Conservation (phyloP, 2,888 invertebrate species). For the Operophtera brumata region DNA sequence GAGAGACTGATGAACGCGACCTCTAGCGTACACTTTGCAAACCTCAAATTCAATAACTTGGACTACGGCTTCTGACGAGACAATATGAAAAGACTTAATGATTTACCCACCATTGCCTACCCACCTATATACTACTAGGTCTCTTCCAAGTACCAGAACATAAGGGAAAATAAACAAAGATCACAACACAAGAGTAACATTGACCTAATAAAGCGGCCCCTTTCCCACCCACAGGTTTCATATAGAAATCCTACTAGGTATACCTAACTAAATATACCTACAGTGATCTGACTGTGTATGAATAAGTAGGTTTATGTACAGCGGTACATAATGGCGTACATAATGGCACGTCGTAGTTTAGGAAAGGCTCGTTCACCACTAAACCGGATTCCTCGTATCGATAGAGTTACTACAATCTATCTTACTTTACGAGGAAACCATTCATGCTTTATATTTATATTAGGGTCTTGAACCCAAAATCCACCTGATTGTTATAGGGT, state of each 20-base stretch:
- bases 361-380: slow-evolving; percentile 1
- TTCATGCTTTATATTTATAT: background rate
- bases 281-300: slow-evolving; percentile 11
- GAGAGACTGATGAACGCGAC: no score
- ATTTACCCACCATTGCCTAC: background rate
- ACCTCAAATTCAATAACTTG: no score
- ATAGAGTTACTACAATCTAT: background rate
- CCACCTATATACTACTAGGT: background rate
- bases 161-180: slow-evolving; percentile 57
- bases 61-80: no score
- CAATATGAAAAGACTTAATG: background rate
- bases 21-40: no score
- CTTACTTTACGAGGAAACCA: background rate
- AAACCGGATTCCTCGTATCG: background rate
- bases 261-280: slow-evolving; percentile 11
- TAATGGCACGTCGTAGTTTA: slow-evolving; percentile 1
- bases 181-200: slow-evolving; percentile 39
- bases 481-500: no score
- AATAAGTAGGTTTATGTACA: slow-evolving; percentile 3
- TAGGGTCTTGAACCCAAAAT: no score
- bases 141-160: background rate
- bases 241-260: slow-evolving; percentile 77
- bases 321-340: background rate
- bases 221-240: slow-evolving; percentile 73
- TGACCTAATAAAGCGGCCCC: slow-evolving; percentile 79